These are phyloP conservation scores for Mesorhabditis sp. DNA, from an alignment of 2,888 invertebrate species.

Conservation along the genomic window DNA sequence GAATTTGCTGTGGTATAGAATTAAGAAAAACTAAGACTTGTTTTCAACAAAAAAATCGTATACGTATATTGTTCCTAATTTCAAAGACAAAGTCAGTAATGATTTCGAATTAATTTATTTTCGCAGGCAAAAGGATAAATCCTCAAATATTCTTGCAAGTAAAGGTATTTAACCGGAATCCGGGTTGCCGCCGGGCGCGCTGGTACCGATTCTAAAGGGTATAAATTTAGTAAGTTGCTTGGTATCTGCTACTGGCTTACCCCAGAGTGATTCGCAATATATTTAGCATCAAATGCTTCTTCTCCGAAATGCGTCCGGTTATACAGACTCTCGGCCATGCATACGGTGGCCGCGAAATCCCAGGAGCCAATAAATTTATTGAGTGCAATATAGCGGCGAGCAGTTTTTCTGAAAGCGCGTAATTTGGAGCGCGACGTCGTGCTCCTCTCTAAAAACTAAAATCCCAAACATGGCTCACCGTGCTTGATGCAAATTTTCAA, in stretches of 20 bases:
- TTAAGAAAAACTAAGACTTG: too few relatives aligned
- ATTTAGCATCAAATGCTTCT: not conserved
- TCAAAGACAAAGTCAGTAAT: too few relatives aligned
- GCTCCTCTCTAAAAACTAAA: not conserved
- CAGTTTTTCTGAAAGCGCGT: not conserved
- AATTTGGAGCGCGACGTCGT: not conserved
- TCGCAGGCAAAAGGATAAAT: too few relatives aligned
- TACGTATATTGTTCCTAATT: too few relatives aligned
- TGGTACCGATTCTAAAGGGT: not conserved
- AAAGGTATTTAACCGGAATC: not conserved
- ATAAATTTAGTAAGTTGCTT: not conserved
- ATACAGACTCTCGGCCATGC: not conserved
- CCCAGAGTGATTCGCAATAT: conserved; percentile 4
- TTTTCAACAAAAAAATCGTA: too few relatives aligned
- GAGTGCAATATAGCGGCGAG: not conserved
- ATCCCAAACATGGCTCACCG: not conserved
- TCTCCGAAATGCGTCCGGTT: not conserved
- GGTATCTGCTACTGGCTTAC: not conserved
- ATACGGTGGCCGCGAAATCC: not conserved
- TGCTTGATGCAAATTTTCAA: not conserved
- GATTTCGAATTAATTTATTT: too few relatives aligned
- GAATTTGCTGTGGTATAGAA: too few relatives aligned
- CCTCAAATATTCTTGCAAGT: not conserved
- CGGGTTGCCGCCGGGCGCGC: not conserved
- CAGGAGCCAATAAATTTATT: not conserved